phyloP scores from a whole-genome alignment of 2,113 vertebrate genomes.

The Oxyruncus cristatus region DNA sequence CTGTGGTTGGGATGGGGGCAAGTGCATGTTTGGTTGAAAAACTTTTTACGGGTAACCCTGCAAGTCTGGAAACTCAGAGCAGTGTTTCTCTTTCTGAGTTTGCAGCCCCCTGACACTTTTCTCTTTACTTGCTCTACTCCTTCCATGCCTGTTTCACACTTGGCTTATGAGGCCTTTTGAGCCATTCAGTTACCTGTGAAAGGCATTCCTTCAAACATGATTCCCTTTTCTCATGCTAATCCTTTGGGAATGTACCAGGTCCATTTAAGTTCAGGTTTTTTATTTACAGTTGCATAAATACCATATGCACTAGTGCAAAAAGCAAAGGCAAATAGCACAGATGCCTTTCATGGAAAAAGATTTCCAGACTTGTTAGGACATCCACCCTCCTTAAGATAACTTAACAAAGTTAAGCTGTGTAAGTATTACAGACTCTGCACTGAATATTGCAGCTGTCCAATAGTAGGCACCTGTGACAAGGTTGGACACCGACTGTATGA shows the following conservation, averaged over 20 bases:
- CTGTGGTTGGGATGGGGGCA: not conserved
- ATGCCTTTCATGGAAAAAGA: not conserved
- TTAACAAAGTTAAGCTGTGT: rapidly evolving
- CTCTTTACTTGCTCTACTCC: not conserved
- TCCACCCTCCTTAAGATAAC: not conserved
- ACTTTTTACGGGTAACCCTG: not conserved
- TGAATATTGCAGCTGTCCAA: not conserved
- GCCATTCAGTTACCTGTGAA: not conserved
- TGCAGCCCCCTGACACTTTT: not conserved
- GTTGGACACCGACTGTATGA: not conserved
- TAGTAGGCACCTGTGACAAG: not conserved
- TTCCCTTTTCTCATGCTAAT: not conserved
- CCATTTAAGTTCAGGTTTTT: not conserved
- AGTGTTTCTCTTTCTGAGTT: not conserved
- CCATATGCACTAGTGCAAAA: not conserved
- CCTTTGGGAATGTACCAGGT: not conserved
- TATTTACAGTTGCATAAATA: not conserved
- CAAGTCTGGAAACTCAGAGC: not conserved
- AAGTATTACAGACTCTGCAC: not conserved
- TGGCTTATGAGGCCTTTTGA: not conserved
- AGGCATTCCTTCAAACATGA: not conserved
- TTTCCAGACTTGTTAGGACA: not conserved
- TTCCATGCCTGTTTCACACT: not conserved
- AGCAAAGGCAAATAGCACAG: not conserved
- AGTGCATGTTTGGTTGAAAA: not conserved